phyloP scores from a whole-genome alignment of 1,140 invertebrate genomes.

The Drosophila pandora region DNA sequence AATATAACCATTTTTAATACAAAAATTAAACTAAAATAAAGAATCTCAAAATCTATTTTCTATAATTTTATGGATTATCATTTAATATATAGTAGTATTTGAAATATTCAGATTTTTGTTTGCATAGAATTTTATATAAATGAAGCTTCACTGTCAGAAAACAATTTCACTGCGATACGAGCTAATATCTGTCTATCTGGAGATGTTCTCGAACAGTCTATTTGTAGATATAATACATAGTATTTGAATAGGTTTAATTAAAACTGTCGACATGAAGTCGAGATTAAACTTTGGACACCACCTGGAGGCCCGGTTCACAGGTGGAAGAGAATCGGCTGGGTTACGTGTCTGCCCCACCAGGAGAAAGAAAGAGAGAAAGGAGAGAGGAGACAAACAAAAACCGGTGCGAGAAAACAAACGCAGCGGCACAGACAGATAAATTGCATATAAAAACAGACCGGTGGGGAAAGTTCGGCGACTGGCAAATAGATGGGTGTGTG shows the following conservation, averaged over 20 bases:
- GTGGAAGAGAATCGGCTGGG: conserved; percentile 15
- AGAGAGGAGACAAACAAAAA: conserved; percentile 36
- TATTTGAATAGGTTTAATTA: conserved; percentile 30
- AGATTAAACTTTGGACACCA: conserved; percentile 63
- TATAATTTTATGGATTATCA: too few relatives aligned
- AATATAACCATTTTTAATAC: too few relatives aligned
- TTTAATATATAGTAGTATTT: too few relatives aligned
- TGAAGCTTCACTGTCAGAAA: conserved; percentile 1
- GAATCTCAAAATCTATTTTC: too few relatives aligned
- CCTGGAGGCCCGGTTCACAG: conserved; percentile 20
- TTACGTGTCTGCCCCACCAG: conserved; percentile 29
- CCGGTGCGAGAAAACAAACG: conserved; percentile 55
- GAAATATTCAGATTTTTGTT: too few relatives aligned
- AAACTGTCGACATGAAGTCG: conserved; percentile 35
- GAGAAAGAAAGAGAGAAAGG: neutral
- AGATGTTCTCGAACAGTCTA: conserved; percentile 64
- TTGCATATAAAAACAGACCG: conserved; percentile 61
- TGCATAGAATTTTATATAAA: neutral
- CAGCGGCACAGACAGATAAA: conserved; percentile 47
- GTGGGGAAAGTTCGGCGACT: conserved; percentile 68
- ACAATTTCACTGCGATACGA: conserved; percentile 33
- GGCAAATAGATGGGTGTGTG: conserved; percentile 13
- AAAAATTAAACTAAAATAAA: too few relatives aligned
- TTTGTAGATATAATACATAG: conserved; percentile 40
- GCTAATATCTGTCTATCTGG: conserved; percentile 35